Percentiles rank a stretch among this genome's conserved stretches.
Evolutionary conservation across 2,113 vertebrate genomes (phyloP).

Genomic region (Pica pica): DNA sequence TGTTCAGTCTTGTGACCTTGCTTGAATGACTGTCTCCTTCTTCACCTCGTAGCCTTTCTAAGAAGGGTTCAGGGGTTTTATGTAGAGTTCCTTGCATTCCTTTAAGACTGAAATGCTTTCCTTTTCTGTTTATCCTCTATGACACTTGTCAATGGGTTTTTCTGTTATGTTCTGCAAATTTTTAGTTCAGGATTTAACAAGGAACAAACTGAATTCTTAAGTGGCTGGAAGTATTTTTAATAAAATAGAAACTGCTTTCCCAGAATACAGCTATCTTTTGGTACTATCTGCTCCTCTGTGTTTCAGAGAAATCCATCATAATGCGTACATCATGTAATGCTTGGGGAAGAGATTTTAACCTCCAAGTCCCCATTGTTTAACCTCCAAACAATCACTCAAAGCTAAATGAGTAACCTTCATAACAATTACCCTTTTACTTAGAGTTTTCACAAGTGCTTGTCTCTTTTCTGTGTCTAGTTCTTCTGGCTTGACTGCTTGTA

Average conservation of each 20-base stretch:
- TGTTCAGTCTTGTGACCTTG: not conserved
- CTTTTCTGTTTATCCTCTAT: not conserved
- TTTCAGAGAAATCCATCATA: not conserved
- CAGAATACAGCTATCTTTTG: not conserved
- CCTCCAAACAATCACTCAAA: not conserved
- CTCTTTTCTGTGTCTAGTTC: not conserved
- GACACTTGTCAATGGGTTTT: not conserved
- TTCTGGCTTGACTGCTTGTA: not conserved
- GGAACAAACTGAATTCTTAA: not conserved
- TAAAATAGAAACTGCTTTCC: not conserved
- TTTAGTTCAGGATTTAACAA: not conserved
- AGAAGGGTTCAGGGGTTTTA: not conserved
- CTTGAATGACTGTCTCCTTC: not conserved
- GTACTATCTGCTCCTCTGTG: not conserved
- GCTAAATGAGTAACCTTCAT: not conserved
- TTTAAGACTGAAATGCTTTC: not conserved
- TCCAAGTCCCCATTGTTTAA: too few relatives aligned
- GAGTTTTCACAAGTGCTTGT: not conserved
- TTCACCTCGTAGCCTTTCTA: not conserved
- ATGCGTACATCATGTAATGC: not conserved
- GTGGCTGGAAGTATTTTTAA: not conserved
- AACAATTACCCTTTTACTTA: not conserved
- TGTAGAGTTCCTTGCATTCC: not conserved
- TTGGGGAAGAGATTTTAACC: not conserved
- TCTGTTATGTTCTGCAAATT: not conserved